Evolutionary conservation across 92 coral and sea anemone genomes (phyloP).

Genomic region (Phymanthus crucifer): DNA sequence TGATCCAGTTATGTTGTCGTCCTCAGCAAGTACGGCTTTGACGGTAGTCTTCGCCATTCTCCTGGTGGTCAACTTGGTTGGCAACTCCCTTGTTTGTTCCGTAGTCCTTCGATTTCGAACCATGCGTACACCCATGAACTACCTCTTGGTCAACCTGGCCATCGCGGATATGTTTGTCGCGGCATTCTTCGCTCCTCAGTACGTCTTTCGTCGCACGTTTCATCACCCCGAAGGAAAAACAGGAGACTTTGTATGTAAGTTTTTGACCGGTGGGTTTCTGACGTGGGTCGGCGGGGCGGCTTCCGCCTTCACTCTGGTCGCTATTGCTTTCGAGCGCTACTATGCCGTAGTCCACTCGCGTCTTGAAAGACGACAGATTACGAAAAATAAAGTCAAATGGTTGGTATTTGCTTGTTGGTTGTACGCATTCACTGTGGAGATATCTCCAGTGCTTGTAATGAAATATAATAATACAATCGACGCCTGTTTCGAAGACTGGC

Average conservation of each 20-base stretch:
- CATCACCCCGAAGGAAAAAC: constrained; percentile 23
- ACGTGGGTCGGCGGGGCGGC: constrained; percentile 33
- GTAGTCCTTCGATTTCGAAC: background rate
- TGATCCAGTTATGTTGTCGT: background rate
- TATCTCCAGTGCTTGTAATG: constrained; percentile 10
- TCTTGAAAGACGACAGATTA: constrained; percentile 8
- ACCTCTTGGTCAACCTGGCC: constrained; percentile 24
- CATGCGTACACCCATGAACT: constrained; percentile 20
- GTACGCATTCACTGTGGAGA: constrained; percentile 19
- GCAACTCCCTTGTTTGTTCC: constrained; percentile 17
- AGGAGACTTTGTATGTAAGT: constrained; percentile 22
- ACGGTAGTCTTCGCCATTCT: constrained; percentile 1
- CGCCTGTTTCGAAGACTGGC: constrained; percentile 23
- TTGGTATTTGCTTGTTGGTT: constrained; percentile 16
- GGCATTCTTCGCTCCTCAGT: constrained; percentile 27
- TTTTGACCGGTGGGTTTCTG: constrained; percentile 23
- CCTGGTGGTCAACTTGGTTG: constrained; percentile 10
- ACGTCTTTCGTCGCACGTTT: constrained; percentile 22
- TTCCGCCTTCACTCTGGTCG: constrained; percentile 25
- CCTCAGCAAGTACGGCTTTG: background rate
- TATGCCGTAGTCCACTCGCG: constrained; percentile 7
- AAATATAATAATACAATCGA: constrained; percentile 5
- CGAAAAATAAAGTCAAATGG: constrained; percentile 1
- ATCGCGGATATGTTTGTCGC: constrained; percentile 28
- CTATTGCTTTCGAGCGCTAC: constrained; percentile 20